Percentiles rank a stretch among this genome's conserved stretches.
Conservation (phyloP, 2,888 invertebrate genomes). For the Pemphredon lugubris region DNA sequence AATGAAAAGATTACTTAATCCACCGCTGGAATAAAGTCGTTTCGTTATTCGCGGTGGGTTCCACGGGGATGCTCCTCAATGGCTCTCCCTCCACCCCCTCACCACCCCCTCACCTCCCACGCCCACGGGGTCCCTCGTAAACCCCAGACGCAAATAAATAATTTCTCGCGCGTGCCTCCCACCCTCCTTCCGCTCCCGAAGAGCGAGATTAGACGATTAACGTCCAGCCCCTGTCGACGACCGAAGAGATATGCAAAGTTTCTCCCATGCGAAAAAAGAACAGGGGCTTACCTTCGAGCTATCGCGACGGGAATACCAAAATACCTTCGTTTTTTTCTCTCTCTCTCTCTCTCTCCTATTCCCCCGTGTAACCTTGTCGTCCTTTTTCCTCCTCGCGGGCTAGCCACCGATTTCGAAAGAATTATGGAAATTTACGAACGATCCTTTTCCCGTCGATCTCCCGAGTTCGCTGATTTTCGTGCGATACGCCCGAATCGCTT, state of each 20-base stretch:
- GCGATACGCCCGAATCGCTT: conserved; percentile 10
- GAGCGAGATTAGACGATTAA: conserved; percentile 63
- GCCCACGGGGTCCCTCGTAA: conserved; percentile 25
- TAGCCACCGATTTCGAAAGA: conserved; percentile 30
- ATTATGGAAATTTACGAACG: conserved; percentile 40
- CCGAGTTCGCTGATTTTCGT: conserved; percentile 19
- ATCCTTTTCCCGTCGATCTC: not conserved
- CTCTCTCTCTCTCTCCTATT: not conserved
- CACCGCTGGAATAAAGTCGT: conserved; percentile 22
- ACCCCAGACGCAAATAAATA: conserved; percentile 63
- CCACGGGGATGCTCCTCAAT: conserved; percentile 10
- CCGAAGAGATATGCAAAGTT: conserved; percentile 62
- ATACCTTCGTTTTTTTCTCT: conserved; percentile 2
- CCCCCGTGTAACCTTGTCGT: conserved; percentile 14
- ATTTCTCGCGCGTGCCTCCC: conserved; percentile 60
- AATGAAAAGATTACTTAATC: conserved; percentile 15
- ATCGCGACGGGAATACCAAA: conserved; percentile 50
- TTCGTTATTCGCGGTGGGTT: conserved; percentile 38
- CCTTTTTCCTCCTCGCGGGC: conserved; percentile 6
- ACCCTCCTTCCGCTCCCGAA: conserved; percentile 12
- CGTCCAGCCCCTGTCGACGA: conserved; percentile 55
- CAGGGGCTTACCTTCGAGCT: conserved; percentile 43
- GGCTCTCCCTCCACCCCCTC: too few relatives aligned
- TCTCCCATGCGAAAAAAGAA: conserved; percentile 54
- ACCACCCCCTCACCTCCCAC: too few relatives aligned